These are phyloP conservation scores for Sphaeramia orbicularis DNA, from an alignment of 2,797 vertebrate genomes.

Conservation along the genomic window DNA sequence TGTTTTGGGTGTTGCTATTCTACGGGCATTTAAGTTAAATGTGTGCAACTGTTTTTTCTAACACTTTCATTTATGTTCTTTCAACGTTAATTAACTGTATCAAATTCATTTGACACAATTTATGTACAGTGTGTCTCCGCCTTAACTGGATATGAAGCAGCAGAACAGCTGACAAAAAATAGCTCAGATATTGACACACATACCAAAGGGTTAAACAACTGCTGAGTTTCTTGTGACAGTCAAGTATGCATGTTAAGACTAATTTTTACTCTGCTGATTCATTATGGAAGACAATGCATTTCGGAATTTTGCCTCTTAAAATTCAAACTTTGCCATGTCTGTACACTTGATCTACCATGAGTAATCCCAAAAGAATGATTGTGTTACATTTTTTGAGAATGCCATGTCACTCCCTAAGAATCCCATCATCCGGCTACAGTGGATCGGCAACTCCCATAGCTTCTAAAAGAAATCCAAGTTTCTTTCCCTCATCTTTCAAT, in stretches of 20 bases:
- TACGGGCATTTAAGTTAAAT: background rate
- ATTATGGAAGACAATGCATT: slow-evolving; percentile 2
- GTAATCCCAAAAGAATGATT: slow-evolving; percentile 9
- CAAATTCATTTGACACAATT: background rate
- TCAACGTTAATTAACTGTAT: background rate
- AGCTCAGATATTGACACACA: no score
- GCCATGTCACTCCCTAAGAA: slow-evolving; percentile 22
- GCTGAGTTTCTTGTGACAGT: no score
- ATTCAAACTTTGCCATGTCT: background rate
- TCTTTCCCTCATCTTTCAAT: slow-evolving; percentile 49
- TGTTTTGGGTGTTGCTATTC: slow-evolving; percentile 3
- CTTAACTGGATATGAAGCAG: background rate
- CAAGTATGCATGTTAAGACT: background rate
- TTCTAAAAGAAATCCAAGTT: slow-evolving; percentile 39
- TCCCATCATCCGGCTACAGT: slow-evolving; percentile 43
- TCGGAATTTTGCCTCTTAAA: background rate
- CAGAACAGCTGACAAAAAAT: background rate
- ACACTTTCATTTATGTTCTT: background rate
- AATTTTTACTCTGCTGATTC: background rate
- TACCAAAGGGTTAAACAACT: background rate
- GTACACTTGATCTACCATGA: background rate
- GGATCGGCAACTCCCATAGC: slow-evolving; percentile 14
- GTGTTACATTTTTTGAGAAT: slow-evolving; percentile 20
- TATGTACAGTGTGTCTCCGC: background rate
- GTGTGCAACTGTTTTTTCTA: background rate